phyloP scores from a whole-genome alignment of 2,113 vertebrate genomes.

The Triplophysa rosa region DNA sequence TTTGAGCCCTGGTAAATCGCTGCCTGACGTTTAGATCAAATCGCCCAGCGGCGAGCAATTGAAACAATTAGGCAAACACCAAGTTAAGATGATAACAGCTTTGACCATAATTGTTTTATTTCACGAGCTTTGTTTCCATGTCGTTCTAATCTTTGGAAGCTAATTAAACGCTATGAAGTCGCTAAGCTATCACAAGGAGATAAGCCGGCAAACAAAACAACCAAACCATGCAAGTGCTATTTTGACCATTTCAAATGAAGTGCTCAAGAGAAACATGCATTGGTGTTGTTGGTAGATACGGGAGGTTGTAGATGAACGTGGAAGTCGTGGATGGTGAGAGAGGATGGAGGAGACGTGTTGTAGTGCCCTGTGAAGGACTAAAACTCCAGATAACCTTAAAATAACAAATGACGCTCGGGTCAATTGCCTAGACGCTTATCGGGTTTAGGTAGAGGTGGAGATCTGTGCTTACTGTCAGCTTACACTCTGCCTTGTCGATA shows the following conservation, averaged over 20 bases:
- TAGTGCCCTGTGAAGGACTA: conserved; percentile 16
- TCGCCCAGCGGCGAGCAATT: conserved; percentile 11
- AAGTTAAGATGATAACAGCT: not conserved
- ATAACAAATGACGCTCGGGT: conserved; percentile 49
- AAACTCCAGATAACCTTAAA: conserved; percentile 51
- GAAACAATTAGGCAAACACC: conserved; percentile 37
- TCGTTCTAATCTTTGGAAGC: conserved; percentile 14
- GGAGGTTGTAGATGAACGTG: not conserved
- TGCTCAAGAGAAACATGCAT: not conserved
- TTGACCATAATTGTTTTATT: conserved; percentile 17
- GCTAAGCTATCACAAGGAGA: not conserved
- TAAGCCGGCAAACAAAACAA: conserved; percentile 13
- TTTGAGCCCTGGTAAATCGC: conserved; percentile 29
- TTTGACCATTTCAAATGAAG: conserved; percentile 11
- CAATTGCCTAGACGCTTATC: conserved; percentile 48
- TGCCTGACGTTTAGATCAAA: conserved; percentile 12
- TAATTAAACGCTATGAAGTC: conserved; percentile 11
- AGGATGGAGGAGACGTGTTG: not conserved
- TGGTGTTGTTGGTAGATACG: not conserved
- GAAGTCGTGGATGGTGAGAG: conserved; percentile 1
- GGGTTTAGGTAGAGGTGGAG: conserved; percentile 33
- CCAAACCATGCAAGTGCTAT: not conserved
- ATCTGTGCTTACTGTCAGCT: conserved; percentile 67
- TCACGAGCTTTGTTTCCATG: not conserved
- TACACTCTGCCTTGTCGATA: conserved; percentile 66